These are phyloP conservation scores for Pseudorectes ferrugineus DNA, from an alignment of 2,113 vertebrate species.

Conservation along the genomic window DNA sequence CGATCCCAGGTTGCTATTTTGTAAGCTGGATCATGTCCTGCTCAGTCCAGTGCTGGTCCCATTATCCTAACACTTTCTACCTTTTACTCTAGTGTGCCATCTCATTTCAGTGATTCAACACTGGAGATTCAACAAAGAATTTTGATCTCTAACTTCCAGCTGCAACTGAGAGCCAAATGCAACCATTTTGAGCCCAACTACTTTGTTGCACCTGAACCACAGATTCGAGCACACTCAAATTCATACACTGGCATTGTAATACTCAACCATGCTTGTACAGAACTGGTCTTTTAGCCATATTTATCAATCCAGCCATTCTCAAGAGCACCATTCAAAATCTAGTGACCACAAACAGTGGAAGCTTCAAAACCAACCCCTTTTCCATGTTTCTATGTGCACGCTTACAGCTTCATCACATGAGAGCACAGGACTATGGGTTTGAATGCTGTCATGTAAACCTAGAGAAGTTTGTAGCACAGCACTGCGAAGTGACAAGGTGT, in stretches of 20 bases:
- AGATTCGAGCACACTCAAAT: not conserved
- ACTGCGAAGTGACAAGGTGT: not conserved
- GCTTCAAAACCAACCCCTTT: not conserved
- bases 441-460: not conserved
- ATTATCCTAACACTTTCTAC: not conserved
- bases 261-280: not conserved
- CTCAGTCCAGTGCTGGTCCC: not conserved
- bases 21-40: not conserved
- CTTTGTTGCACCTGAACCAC: not conserved
- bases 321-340: not conserved
- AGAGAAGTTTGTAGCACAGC: not conserved
- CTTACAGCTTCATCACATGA: not conserved
- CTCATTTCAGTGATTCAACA: not conserved
- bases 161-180: not conserved
- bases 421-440: not conserved
- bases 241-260: not conserved
- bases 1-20: not conserved
- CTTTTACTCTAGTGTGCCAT: not conserved
- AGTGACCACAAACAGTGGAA: not conserved
- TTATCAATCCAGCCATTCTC: not conserved
- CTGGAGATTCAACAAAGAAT: not conserved
- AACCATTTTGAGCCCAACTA: not conserved
- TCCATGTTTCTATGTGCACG: not conserved
- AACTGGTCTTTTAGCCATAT: not conserved
- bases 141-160: not conserved